Evolutionary conservation across 2,888 invertebrate species (phyloP).

Genomic region (Bibio marci): DNA sequence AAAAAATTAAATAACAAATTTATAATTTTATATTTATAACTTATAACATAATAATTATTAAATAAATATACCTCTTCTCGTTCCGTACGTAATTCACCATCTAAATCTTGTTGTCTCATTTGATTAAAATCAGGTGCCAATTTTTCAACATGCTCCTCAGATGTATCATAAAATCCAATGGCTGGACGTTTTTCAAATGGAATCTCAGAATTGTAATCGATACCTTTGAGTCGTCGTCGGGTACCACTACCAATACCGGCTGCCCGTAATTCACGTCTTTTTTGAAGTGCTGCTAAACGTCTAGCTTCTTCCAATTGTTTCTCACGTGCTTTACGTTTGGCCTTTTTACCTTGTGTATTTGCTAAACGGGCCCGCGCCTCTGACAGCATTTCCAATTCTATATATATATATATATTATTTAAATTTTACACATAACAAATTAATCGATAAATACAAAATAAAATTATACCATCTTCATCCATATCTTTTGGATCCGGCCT

Average conservation of each 20-base stretch:
- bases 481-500: constrained; percentile 98
- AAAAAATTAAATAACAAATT: constrained; percentile 2
- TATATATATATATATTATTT: constrained; percentile 2
- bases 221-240: constrained; percentile 52
- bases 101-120: constrained; percentile 80
- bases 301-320: constrained; percentile 97
- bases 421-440: too few relatives aligned
- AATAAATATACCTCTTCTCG: constrained; percentile 49
- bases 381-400: constrained; percentile 96
- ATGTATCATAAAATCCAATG: constrained; percentile 87
- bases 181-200: constrained; percentile 94
- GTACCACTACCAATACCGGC: constrained; percentile 65
- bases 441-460: too few relatives aligned
- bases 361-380: constrained; percentile 96
- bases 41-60: constrained; percentile 24
- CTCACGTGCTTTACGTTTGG: constrained; percentile 87
- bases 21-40: constrained; percentile 1
- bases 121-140: constrained; percentile 79
- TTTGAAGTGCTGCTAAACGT: constrained; percentile 89
- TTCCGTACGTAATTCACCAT: constrained; percentile 79
- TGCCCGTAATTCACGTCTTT: constrained; percentile 90
- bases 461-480: constrained; percentile 97
- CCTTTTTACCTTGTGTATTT: constrained; percentile 94
- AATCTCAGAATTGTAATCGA: constrained; percentile 94
- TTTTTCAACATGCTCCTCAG: constrained; percentile 74